These are phyloP conservation scores for Euzetes globulus DNA, from an alignment of 2,888 invertebrate genomes.

Conservation along the genomic window DNA sequence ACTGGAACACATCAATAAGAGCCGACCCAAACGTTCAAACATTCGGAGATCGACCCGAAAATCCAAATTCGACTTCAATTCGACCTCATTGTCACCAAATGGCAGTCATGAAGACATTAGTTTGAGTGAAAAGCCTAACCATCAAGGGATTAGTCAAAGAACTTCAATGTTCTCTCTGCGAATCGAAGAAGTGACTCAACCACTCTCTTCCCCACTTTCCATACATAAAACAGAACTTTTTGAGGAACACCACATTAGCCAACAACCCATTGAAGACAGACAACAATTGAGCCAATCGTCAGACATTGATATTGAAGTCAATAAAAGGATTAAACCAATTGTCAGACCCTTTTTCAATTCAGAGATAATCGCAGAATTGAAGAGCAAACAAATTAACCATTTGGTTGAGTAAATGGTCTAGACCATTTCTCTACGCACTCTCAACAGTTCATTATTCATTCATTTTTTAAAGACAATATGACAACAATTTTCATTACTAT, in stretches of 20 bases:
- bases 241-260: neutral
- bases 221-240: too few relatives aligned
- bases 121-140: neutral
- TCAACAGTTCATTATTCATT: too few relatives aligned
- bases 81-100: neutral
- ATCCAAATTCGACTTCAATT: neutral
- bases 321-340: neutral
- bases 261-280: too few relatives aligned
- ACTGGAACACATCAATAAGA: neutral
- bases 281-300: neutral
- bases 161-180: neutral
- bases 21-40: neutral
- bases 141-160: neutral
- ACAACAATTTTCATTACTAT: too few relatives aligned
- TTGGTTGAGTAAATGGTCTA: too few relatives aligned
- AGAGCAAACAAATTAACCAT: neutral
- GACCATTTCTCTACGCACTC: too few relatives aligned
- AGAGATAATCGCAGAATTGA: neutral
- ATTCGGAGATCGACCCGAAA: neutral
- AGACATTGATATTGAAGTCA: neutral
- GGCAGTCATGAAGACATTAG: neutral
- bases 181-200: conserved; percentile 12
- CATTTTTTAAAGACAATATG: too few relatives aligned
- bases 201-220: neutral
- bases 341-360: neutral